Evolutionary conservation across 2,797 vertebrate species (phyloP), one percentile per base, ranked within the genome.

Genomic region (Notamacropus eugenii): DNA sequence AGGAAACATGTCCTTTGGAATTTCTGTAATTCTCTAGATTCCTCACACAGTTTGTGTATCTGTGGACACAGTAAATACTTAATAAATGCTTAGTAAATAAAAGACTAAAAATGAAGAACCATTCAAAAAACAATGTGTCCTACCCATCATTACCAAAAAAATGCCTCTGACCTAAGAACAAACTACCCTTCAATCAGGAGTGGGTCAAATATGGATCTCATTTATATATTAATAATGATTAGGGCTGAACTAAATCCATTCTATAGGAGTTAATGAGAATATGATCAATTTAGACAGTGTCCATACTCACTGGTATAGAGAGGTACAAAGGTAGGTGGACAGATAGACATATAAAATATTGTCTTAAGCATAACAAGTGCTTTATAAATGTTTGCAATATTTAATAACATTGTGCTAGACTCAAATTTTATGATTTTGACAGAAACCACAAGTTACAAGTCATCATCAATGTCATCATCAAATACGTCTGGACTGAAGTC

Each of bases 341-440:
- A 87, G 9, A 87, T 9, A 87, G 22, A 46, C 2, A 50, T 3
- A 4, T 50, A 46, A 46, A 82, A 82, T n/a, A 46, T 10, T 14
- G 28, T 56, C 28, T 67, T 5, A 52, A 52, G n/a, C 56, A 2
- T 93, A 54, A 54, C 0, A 5, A 58, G 56, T 9, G 91, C 40
- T 93, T 34, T 91, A 90, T 28, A 82, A 91, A 90, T 27, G 8
- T 9, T 82, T 55, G 74, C 2, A 54, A 55, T 62, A 12, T 93
- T 58, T 5, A 92, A 56, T 93, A 3, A 87, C 28, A 82, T 46
- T 87, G 40, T 27, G 40, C 74, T 46, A 46, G 22, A 22, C 74
- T 50, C 40, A 62, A 92, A 92, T 56, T 5, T 57, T 95, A 62
- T 92, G 92, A 93, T 95, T 50, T 91, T 95, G 93, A 94, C 40